Evolutionary conservation across 2,113 vertebrate species (phyloP).

Genomic region (Seriola aureovittata): DNA sequence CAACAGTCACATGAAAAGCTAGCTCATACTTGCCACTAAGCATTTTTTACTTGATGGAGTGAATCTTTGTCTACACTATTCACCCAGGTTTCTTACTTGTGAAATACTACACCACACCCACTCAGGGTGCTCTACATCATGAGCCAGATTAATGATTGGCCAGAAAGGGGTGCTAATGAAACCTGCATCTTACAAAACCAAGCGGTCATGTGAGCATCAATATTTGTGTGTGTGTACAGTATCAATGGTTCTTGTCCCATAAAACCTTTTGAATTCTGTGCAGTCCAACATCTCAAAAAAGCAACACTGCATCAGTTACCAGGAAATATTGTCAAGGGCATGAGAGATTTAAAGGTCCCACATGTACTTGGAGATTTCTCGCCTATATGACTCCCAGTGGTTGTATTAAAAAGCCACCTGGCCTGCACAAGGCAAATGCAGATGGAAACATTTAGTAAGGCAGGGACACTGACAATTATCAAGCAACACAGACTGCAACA

Average conservation of each 20-base stretch:
- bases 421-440: neutral
- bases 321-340: no score
- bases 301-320: neutral
- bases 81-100: conserved; percentile 6
- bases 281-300: neutral
- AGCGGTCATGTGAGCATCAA: neutral
- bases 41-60: neutral
- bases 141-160: neutral
- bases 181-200: neutral
- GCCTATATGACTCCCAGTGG: neutral
- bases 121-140: neutral
- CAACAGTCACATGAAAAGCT: neutral
- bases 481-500: neutral
- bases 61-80: neutral
- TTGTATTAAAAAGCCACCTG: neutral
- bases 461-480: neutral
- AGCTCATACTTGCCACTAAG: neutral
- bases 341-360: no score
- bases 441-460: neutral
- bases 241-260: neutral
- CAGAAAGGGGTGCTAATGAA: neutral
- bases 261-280: neutral
- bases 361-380: neutral
- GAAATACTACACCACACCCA: conserved; percentile 27
- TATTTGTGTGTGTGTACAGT: neutral